Evolutionary conservation across 2,888 invertebrate species (phyloP).

Genomic region (Diadegma fenestrale): DNA sequence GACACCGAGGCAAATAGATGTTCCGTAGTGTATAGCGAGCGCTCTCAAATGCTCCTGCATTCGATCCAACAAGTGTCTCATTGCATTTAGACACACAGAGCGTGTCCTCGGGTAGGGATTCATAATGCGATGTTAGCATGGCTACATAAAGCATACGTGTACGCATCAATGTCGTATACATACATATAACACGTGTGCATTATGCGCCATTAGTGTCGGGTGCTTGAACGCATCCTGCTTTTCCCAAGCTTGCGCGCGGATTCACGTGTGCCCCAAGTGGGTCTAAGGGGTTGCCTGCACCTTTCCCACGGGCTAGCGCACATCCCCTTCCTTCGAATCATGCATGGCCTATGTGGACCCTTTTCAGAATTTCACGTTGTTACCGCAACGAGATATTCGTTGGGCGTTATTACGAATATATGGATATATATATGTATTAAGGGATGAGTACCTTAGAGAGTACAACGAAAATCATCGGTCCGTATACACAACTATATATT

Average conservation of each 20-base stretch:
- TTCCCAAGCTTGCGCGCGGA: constrained; percentile 38
- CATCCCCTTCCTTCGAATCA: constrained; percentile 30
- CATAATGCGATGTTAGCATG: constrained; percentile 49
- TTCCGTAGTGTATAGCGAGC: background rate
- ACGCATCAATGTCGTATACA: constrained; percentile 20
- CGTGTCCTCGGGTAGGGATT: constrained; percentile 36
- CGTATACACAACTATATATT: constrained; percentile 44
- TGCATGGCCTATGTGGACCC: constrained; percentile 19
- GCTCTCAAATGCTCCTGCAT: constrained; percentile 9
- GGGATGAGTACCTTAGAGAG: constrained; percentile 49
- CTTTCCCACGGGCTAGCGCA: constrained; percentile 65
- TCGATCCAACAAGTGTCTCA: constrained; percentile 63
- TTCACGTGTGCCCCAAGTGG: constrained; percentile 60
- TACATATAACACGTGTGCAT: constrained; percentile 28
- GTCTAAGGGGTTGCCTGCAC: constrained; percentile 53
- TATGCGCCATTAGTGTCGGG: constrained; percentile 66
- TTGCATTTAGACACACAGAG: constrained; percentile 35
- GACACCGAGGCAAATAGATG: background rate
- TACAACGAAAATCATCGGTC: constrained; percentile 66
- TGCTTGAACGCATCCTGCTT: constrained; percentile 65
- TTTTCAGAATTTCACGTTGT: constrained; percentile 36
- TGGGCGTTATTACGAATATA: constrained; percentile 61
- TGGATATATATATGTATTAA: constrained; percentile 40
- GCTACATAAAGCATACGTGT: constrained; percentile 35
- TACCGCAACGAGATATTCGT: constrained; percentile 46